phyloP scores from a whole-genome alignment of 1,140 invertebrate species.

The Platyscapa corneri region DNA sequence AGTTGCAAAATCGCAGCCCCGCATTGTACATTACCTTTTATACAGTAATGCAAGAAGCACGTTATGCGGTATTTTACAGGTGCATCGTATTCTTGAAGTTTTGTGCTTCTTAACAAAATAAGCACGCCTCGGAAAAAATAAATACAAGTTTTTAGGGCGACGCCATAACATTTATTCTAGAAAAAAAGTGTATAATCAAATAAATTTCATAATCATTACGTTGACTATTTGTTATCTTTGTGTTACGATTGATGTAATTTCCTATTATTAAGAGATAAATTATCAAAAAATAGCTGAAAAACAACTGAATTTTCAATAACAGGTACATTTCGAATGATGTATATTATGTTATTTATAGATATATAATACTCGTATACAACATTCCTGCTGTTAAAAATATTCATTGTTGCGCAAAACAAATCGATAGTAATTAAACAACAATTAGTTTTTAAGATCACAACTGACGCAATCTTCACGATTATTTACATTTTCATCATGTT shows the following conservation, averaged over 20 bases:
- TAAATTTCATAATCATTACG: neutral
- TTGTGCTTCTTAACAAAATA: neutral
- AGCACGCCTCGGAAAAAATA: neutral
- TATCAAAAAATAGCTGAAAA: neutral
- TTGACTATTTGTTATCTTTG: neutral
- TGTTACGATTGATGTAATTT: neutral
- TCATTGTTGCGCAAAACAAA: neutral
- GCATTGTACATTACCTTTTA: slow-evolving; percentile 7
- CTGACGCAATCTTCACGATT: neutral
- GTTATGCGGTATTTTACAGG: slow-evolving; percentile 34
- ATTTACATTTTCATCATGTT: neutral
- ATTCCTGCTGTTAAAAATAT: neutral
- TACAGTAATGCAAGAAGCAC: neutral
- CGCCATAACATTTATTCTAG: neutral
- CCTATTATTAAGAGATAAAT: neutral
- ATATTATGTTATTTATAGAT: neutral
- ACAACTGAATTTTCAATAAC: neutral
- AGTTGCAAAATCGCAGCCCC: neutral
- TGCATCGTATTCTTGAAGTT: neutral
- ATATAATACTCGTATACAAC: neutral
- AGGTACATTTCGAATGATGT: neutral
- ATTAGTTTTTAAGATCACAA: neutral
- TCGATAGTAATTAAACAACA: neutral
- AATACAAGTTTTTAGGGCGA: neutral
- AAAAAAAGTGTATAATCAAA: neutral